These are phyloP conservation scores for Aphidius colemani DNA, from an alignment of 2,888 invertebrate species.

Conservation along the genomic window DNA sequence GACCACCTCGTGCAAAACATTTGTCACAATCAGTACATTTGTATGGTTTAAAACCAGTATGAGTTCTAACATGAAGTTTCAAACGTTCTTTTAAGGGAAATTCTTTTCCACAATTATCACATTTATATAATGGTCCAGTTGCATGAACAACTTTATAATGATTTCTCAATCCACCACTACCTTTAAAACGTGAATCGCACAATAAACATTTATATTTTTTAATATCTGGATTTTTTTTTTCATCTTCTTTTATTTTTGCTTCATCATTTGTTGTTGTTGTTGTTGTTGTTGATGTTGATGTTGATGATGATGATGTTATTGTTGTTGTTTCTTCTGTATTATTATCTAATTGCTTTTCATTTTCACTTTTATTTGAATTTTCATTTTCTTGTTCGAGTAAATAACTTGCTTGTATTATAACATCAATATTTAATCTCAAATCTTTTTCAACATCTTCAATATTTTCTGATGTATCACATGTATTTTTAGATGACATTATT, in stretches of 20 bases:
- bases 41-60: constrained; percentile 74
- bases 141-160: constrained; percentile 57
- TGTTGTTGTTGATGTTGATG: constrained; percentile 4
- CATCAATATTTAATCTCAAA: constrained; percentile 45
- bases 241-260: constrained; percentile 3
- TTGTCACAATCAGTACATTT: constrained; percentile 69
- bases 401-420: constrained; percentile 49
- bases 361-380: constrained; percentile 16
- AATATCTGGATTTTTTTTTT: constrained; percentile 16
- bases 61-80: constrained; percentile 73
- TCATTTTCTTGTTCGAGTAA: constrained; percentile 47
- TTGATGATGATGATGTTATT: constrained; percentile 19
- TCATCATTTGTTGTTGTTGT: constrained; percentile 12
- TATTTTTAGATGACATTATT: neutral
- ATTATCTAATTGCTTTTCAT: constrained; percentile 28
- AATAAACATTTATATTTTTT: constrained; percentile 53
- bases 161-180: constrained; percentile 55
- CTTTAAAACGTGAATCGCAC: constrained; percentile 54
- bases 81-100: constrained; percentile 79
- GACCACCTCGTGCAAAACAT: constrained; percentile 74
- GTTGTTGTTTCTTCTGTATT: constrained; percentile 18
- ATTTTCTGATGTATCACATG: constrained; percentile 2
- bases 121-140: constrained; percentile 65
- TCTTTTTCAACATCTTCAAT: constrained; percentile 33
- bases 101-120: constrained; percentile 75